Evolutionary conservation across 2,888 invertebrate genomes (phyloP), one percentile per base, ranked within the genome.

Genomic region (Trisateles emortualis): DNA sequence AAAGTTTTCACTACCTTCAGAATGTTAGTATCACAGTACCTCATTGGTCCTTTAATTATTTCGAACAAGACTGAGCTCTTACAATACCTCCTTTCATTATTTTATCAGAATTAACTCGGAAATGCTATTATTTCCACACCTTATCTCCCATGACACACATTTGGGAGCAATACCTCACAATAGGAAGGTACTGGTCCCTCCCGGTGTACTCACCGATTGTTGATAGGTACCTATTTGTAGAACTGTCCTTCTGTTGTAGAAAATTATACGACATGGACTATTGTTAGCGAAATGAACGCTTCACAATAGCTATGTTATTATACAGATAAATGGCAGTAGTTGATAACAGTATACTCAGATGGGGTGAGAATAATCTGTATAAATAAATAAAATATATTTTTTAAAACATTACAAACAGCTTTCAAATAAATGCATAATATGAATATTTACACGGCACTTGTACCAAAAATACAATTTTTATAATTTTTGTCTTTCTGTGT

Each of bases 201-300:
- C 9, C 32, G 30, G 36, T 53, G 26, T 24, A 16, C n/a, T n/a
- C n/a, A 45, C 30, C 1, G 43, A 26, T 22, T 11, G n/a, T 3
- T 14, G 6, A 17, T 41, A 17, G 9, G n/a, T 17, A 36, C 19
- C 26, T 22, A 24, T 48, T 40, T 39, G 43, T 11, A n/a, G 45
- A 39, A 33, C 16, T 26, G 39, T 38, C 44, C 33, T 22, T 24
- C n/a, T 42, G 45, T 52, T 54, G 41, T 53, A 57, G 44, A 71
- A 67, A 59, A 71, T 68, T 67, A 58, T 46, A 60, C 40, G 53
- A 48, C 42, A 52, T 51, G 16, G 22, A n/a, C 53, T 48, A 58
- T 71, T 71, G 68, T 68, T 58, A 39, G 43, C 16, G 39, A 36
- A 64, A 64, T 71, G 64, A 67, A 67, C 64, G 47, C 32, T 50